A percentile compares a stretch with the other conserved stretches of the same genome.
phyloP scores from a whole-genome alignment of 2,113 vertebrate genomes.

The Semnopithecus entellus region DNA sequence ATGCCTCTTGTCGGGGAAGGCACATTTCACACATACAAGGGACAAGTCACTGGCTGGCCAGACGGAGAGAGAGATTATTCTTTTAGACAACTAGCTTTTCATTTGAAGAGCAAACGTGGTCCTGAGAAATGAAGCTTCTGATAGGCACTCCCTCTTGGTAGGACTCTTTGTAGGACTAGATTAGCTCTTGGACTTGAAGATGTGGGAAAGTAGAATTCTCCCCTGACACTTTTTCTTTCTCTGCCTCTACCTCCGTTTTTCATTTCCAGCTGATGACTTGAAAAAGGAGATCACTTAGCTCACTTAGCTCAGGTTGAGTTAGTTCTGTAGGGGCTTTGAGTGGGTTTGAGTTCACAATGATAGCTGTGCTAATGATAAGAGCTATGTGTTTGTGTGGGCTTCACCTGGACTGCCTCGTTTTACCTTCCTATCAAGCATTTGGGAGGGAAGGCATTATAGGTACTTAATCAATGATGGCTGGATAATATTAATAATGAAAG shows the following conservation, averaged over 20 bases:
- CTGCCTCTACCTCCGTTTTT: not conserved
- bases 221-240: not conserved
- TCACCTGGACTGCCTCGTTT: no score
- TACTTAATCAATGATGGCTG: not conserved
- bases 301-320: not conserved
- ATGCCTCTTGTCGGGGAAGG: not conserved
- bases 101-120: not conserved
- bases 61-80: not conserved
- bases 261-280: not conserved
- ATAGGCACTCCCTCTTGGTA: not conserved
- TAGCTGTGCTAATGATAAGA: rapidly evolving
- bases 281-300: not conserved
- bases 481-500: not conserved
- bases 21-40: not conserved
- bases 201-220: not conserved
- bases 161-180: not conserved
- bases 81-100: not conserved
- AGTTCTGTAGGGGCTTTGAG: rapidly evolving
- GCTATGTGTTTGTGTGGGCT: not conserved
- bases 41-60: not conserved
- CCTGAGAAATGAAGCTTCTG: not conserved
- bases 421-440: not conserved
- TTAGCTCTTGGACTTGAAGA: not conserved
- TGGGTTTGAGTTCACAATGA: not conserved
- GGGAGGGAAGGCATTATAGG: not conserved